These are phyloP conservation scores for Talpa occidentalis DNA, from an alignment of 2,113 vertebrate genomes.

Conservation along the genomic window DNA sequence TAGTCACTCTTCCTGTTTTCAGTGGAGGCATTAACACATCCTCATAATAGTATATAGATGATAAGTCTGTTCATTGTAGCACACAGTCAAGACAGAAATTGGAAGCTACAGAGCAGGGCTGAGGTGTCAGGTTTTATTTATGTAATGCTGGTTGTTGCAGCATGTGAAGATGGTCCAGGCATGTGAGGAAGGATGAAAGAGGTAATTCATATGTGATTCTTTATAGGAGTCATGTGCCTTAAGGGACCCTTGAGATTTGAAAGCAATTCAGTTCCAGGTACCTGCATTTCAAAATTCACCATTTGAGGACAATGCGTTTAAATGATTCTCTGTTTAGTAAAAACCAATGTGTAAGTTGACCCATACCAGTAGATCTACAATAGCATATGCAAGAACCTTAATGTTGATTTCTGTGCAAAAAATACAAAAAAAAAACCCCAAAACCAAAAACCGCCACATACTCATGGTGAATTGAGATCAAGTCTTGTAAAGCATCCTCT, in stretches of 20 bases:
- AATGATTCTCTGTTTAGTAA: neutral
- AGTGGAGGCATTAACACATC: neutral
- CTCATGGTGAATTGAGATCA: neutral
- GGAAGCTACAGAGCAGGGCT: neutral
- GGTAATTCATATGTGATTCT: neutral
- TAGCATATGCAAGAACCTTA: neutral
- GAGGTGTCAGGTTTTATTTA: neutral
- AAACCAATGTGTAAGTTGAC: neutral
- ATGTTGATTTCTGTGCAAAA: neutral
- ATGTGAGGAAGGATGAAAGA: neutral
- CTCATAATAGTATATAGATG: neutral
- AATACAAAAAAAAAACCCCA: accelerated
- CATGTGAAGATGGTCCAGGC: neutral
- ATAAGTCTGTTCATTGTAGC: neutral
- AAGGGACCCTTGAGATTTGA: neutral
- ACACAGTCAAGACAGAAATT: neutral
- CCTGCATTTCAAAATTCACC: neutral
- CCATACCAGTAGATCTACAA: neutral
- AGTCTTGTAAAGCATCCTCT: neutral
- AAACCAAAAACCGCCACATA: neutral
- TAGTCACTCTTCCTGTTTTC: neutral
- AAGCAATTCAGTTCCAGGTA: neutral
- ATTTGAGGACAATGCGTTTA: neutral
- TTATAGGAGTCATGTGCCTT: neutral
- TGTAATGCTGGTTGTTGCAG: neutral